Percentiles rank a stretch among this genome's conserved stretches.
These are phyloP conservation scores for Sesia bembeciformis DNA, from an alignment of 2,888 invertebrate species.

Conservation along the genomic window DNA sequence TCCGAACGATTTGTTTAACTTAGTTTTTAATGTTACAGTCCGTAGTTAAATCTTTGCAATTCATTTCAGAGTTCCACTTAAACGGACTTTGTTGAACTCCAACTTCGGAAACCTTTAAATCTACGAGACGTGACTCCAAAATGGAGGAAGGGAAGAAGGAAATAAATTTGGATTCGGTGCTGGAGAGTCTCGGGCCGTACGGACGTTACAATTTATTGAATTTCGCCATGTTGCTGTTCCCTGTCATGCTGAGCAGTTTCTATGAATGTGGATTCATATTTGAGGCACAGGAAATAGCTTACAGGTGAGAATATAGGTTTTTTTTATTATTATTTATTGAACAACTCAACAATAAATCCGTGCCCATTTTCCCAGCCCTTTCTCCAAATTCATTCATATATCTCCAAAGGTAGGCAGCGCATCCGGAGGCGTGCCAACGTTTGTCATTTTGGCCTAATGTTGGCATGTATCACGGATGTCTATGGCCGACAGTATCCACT, in stretches of 20 bases:
- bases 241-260: constrained; percentile 56
- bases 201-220: constrained; percentile 61
- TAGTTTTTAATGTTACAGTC: neutral
- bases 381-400: too few relatives aligned
- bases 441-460: too few relatives aligned
- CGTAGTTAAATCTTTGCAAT: neutral
- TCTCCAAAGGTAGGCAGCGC: too few relatives aligned
- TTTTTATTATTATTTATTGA: neutral
- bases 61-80: neutral
- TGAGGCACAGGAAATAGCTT: constrained; percentile 52
- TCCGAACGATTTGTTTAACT: neutral
- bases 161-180: constrained; percentile 61
- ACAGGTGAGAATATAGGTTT: constrained; percentile 39
- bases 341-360: too few relatives aligned
- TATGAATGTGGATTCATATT: constrained; percentile 65
- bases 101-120: neutral
- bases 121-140: constrained; percentile 5
- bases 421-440: too few relatives aligned
- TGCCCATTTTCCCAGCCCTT: too few relatives aligned
- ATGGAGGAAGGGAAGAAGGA: constrained; percentile 58
- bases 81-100: neutral
- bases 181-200: constrained; percentile 61
- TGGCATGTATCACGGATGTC: too few relatives aligned
- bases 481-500: too few relatives aligned
- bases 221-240: constrained; percentile 54